Conservation (phyloP, 1,140 invertebrate genomes). For the Monochamus saltuarius region DNA sequence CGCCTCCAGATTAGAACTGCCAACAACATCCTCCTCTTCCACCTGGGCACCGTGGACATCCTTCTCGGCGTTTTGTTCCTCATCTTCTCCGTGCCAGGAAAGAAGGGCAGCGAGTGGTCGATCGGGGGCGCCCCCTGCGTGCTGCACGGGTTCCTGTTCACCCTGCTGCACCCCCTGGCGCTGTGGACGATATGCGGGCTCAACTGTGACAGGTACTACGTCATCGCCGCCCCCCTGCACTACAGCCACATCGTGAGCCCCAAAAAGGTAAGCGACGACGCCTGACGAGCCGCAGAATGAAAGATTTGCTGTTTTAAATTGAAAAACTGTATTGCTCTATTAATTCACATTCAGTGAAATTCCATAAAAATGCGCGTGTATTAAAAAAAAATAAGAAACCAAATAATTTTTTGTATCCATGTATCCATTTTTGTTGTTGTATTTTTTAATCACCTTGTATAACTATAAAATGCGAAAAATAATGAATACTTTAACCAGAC, state of each 20-base stretch:
- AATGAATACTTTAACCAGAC: too few relatives aligned
- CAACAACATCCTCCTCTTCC: conserved; percentile 70
- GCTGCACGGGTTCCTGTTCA: conserved; percentile 65
- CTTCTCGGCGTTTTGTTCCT: conserved; percentile 64
- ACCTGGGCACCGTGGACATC: conserved; percentile 68
- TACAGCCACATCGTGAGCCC: conserved; percentile 72
- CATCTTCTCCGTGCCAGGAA: conserved; percentile 54
- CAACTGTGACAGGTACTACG: conserved; percentile 77
- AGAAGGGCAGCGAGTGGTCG: conserved; percentile 55
- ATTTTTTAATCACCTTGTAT: too few relatives aligned
- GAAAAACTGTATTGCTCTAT: too few relatives aligned
- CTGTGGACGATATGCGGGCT: conserved; percentile 79
- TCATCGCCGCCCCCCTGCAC: conserved; percentile 74
- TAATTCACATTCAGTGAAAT: too few relatives aligned
- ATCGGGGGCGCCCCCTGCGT: conserved; percentile 59
- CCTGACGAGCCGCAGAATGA: too few relatives aligned
- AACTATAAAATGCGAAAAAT: too few relatives aligned
- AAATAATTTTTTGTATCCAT: too few relatives aligned
- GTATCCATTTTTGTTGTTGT: too few relatives aligned
- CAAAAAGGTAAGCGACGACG: conserved; percentile 56
- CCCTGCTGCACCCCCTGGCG: conserved; percentile 70
- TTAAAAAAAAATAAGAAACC: too few relatives aligned
- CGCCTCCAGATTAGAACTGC: conserved; percentile 61
- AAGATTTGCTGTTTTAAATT: too few relatives aligned
- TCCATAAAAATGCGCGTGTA: too few relatives aligned